Percentiles rank a stretch among this genome's conserved stretches.
Evolutionary conservation across 2,797 vertebrate species (phyloP).

Genomic region (Phyllotis vaccarum): DNA sequence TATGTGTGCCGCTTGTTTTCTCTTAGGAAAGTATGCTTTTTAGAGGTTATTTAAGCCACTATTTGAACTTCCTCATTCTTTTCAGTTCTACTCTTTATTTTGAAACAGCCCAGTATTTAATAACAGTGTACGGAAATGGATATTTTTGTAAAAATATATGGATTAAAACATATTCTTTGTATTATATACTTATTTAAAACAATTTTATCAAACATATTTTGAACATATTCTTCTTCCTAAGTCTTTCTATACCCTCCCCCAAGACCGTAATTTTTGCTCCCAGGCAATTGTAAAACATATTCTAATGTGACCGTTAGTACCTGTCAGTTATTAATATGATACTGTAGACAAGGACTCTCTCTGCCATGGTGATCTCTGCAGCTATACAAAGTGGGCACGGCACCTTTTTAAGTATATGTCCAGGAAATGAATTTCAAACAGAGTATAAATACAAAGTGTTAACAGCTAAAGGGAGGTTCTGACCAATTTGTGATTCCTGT

Average conservation of each 20-base stretch:
- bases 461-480: background rate
- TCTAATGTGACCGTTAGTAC: background rate
- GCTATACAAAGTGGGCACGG: background rate
- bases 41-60: background rate
- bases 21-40: slow-evolving; percentile 2
- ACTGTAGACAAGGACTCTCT: background rate
- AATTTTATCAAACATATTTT: no score
- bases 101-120: background rate
- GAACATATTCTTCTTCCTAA: no score
- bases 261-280: no score
- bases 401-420: slow-evolving; percentile 1
- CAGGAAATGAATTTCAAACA: slow-evolving; percentile 28
- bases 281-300: background rate
- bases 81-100: background rate
- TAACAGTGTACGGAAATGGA: background rate
- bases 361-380: background rate
- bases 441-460: slow-evolving; percentile 1
- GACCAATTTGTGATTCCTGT: slow-evolving; percentile 16
- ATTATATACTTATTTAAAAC: no score
- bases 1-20: background rate
- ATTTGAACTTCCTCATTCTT: background rate
- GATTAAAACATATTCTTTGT: background rate
- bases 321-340: background rate
- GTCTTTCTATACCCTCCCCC: no score
- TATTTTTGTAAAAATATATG: background rate